Conservation (phyloP, 2,888 invertebrate genomes). For the Morpho achilles region DNA sequence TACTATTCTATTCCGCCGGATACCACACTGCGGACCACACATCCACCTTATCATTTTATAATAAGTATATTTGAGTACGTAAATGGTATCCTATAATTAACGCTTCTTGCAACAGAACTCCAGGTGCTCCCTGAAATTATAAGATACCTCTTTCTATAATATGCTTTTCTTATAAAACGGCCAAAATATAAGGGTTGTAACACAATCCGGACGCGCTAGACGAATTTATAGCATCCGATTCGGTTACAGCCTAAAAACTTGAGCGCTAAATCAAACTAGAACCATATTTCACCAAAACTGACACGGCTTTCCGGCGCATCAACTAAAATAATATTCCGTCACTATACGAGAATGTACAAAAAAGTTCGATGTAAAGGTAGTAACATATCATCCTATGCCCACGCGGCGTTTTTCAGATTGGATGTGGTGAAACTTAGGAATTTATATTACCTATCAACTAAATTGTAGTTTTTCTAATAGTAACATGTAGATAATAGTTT, state of each 20-base stretch:
- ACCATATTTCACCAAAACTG: conserved; percentile 27
- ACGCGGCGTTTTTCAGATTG: background rate
- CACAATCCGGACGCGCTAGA: conserved; percentile 18
- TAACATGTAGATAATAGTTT: too few species aligned
- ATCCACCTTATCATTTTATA: too few species aligned
- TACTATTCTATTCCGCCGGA: too few species aligned
- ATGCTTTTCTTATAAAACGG: conserved; percentile 18
- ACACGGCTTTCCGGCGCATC: conserved; percentile 23
- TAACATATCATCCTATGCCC: background rate
- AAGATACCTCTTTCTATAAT: background rate
- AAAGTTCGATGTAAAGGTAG: conserved; percentile 19
- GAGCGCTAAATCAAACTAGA: conserved; percentile 27
- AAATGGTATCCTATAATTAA: background rate
- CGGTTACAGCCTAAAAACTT: conserved; percentile 29
- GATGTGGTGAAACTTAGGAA: too few species aligned
- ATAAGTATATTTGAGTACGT: too few species aligned
- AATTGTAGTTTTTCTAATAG: too few species aligned
- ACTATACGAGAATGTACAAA: conserved; percentile 31
- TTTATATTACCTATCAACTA: too few species aligned
- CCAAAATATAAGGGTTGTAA: conserved; percentile 19
- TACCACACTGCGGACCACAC: too few species aligned
- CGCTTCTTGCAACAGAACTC: background rate
- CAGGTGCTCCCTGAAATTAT: conserved; percentile 2
- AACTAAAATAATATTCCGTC: conserved; percentile 37
- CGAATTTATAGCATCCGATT: conserved; percentile 29